Base-by-base conservation (phyloP, 2,113 vertebrate genomes). In the Marmota flaviventris region DNA sequence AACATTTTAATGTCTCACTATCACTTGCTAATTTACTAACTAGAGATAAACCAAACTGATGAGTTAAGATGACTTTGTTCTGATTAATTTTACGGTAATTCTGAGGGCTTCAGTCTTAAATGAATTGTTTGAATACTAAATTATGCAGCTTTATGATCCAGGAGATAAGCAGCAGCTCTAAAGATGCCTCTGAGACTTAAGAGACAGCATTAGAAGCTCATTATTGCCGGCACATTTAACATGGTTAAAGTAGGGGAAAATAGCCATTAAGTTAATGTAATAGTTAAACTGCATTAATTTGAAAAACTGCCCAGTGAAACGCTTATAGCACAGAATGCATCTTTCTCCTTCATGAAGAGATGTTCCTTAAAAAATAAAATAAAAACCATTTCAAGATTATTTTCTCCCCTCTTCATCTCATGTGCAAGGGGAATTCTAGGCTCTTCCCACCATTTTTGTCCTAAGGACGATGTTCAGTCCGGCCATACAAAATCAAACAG, bases 41-140 rank as follows among this genome's bases (percentile, higher is more conserved):
- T 86, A 94, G 45, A 94, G 81, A 97, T 97, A 98, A 98, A 98
- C 76, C 93, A 45, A 97, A 97, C 32, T n/a, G 51, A 27, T 42
- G 96, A 73, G 63, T 96, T 97, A 98, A 97, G 82, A 98, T 98
- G 96, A 97, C 94, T 98, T 98, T 98, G 97, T 97, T 93, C 98
- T 98, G 98, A 98, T 98, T 98, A 98, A 98, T 98, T 98, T 98
- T 98, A 98, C 0, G 32, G 97, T 97, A 98, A 98, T 98, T 98
- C 96, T 32, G 94, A 98, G 97, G 97, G 97, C 98, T 98, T 98
- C 95, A 39, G 70, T 98, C 98, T 98, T 98, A 98, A 99, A 99
- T 99, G 98, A 99, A 99, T 99, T 99, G 98, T 99, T 99, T 99
- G 98, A 99, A 98, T 98, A 98, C 98, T 98, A 98, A 99, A 99